Base-by-base conservation (phyloP, 2,888 invertebrate species). In the Branchipolynoe longqiensis region DNA sequence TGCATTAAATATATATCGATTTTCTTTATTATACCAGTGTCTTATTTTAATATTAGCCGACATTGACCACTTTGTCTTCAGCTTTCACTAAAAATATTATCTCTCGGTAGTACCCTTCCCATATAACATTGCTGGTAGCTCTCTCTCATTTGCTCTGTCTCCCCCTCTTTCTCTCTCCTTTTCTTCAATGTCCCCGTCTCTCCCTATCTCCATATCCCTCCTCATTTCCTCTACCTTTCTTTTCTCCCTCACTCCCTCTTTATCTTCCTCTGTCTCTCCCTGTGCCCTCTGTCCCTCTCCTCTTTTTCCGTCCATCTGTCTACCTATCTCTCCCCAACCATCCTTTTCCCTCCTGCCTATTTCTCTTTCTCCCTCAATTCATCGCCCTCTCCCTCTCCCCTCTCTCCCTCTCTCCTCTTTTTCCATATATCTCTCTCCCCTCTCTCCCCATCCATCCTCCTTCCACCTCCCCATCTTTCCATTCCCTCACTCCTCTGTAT, bases 181-280 rank as follows among this genome's bases (percentile, higher is more conserved):
- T 73, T 40, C 25, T 40, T 73, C 25, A 14, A 69, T n/a, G 38
- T 73, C 12, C 62, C 25, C 8, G 25, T 69, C n/a, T 38, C 38
- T 6, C 38, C 22, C 18, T 14, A 31, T 33, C 69, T 36, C 12
- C 4, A 28, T 18, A 14, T 28, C 22, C 73, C 14, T 40, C 1
- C 6, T 2, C 3, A 4, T 18, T 73, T 40, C 3, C 73, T 25
- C 36, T 73, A 6, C 38, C 40, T 41, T 1, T 6, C 73, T 73
- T 28, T 25, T 28, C 28, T 3, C 25, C 73, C 14, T 4, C 36
- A 4, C n/a, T 1, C 36, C 18, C 38, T 25, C 41, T 41, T 22
- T 40, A 36, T 38, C 38, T 41, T 40, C 25, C 73, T 40, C 73
- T 73, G 41, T 38, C 25, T n/a, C 73, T 73, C 12, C 62, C 25